phyloP scores from a whole-genome alignment of 2,888 invertebrate species.

The Charanyca ferruginea region DNA sequence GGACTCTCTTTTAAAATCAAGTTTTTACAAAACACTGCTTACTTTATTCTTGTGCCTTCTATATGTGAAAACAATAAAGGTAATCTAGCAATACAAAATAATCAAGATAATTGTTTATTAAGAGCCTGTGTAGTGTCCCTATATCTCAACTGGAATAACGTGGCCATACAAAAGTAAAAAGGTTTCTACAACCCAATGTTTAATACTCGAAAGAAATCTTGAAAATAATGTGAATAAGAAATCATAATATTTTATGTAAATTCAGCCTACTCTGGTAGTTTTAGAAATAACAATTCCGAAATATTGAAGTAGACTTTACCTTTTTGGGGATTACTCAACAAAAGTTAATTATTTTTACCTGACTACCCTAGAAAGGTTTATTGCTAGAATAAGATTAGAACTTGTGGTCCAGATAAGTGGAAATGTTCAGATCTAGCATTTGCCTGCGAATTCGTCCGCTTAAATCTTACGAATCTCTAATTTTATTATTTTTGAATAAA shows the following conservation, averaged over 20 bases:
- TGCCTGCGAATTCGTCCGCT: too few species aligned
- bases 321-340: constrained; percentile 20
- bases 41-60: too few species aligned
- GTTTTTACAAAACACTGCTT: too few species aligned
- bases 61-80: too few species aligned
- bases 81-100: too few species aligned
- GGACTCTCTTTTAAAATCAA: too few species aligned
- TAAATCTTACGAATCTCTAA: too few species aligned
- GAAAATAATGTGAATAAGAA: background rate
- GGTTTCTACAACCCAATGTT: constrained; percentile 6
- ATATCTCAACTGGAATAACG: constrained; percentile 13
- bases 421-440: too few species aligned
- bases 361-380: too few species aligned
- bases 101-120: too few species aligned
- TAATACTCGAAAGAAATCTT: constrained; percentile 26
- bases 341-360: constrained; percentile 10
- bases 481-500: too few species aligned
- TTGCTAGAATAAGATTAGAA: background rate
- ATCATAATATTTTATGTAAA: constrained; percentile 8
- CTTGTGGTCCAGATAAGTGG: background rate
- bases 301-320: constrained; percentile 6
- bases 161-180: constrained; percentile 11
- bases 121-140: too few species aligned
- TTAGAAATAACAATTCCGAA: background rate
- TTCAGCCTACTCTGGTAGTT: background rate